Evolutionary conservation across 2,113 vertebrate species (phyloP).

Genomic region (Sorex fumeus): DNA sequence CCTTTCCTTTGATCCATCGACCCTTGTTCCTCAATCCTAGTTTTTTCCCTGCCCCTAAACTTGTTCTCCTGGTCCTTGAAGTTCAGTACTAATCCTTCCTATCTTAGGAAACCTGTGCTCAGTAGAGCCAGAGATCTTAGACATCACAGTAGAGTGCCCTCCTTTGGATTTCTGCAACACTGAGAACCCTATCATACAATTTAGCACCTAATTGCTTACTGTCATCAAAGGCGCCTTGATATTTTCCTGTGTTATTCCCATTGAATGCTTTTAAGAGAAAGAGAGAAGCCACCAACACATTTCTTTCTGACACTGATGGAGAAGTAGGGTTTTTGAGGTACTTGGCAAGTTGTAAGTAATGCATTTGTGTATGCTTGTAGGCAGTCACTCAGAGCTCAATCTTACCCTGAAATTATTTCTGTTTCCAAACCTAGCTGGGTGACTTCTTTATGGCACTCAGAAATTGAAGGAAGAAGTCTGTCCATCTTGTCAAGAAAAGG

Average conservation of each 20-base stretch:
- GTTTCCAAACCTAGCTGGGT: neutral
- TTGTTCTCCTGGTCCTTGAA: neutral
- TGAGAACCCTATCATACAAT: neutral
- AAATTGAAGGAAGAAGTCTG: neutral
- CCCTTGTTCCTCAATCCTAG: neutral
- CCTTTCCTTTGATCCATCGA: neutral
- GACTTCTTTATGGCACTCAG: neutral
- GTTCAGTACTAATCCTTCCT: neutral
- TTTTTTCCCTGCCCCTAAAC: too few species aligned
- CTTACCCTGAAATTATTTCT: neutral
- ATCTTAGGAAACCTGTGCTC: conserved; percentile 42
- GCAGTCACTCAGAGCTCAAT: too few species aligned
- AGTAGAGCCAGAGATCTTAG: too few species aligned
- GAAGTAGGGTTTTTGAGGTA: neutral
- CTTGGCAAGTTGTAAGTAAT: too few species aligned
- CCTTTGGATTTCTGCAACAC: neutral
- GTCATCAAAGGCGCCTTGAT: conserved; percentile 37
- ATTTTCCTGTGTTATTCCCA: conserved; percentile 47
- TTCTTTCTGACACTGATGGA: conserved; percentile 23
- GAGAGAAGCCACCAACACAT: neutral
- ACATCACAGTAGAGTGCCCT: too few species aligned
- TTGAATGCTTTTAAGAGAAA: conserved; percentile 48
- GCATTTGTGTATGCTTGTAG: too few species aligned
- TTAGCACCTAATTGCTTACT: conserved; percentile 69
- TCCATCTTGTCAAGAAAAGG: too few species aligned